Evolutionary conservation across 2,113 vertebrate genomes (phyloP), one percentile per base, ranked within the genome.

Genomic region (Pantherophis guttatus): DNA sequence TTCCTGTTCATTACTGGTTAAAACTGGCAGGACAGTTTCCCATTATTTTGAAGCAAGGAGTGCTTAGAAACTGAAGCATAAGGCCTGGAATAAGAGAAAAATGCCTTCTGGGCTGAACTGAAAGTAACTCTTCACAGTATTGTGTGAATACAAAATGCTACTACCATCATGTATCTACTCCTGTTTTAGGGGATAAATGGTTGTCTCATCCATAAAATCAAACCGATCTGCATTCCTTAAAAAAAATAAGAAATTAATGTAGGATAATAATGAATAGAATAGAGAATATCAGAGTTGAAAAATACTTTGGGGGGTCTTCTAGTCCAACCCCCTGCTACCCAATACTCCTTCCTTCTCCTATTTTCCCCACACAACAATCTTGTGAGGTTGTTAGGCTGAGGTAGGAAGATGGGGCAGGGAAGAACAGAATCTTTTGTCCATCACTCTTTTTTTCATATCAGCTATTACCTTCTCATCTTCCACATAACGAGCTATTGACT

Each of bases 401-500:
- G 17, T 44, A 88, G 48, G 12, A 33, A 54, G n/a, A 8, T 50
- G n/a, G 1, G 19, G 11, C 9, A 21, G 5, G 57, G 17, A 21
- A 5, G 10, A 3, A 17, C 2, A 23, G n/a, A 2, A 50, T 8
- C 3, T 5, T 65, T 87, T 87, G 48, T 59, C 10, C 65, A 52
- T 90, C 48, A 1, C 29, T 15, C 54, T 29, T 5, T 59, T 59
- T 55, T 57, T 50, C 8, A 26, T 55, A 55, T 13, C 87, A 8
- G 54, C 21, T 15, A 15, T 54, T 5, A 13, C 33, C 24, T 58
- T 52, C 13, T 86, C 44, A 75, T 92, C 26, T 92, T 90, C 70
- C 87, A 94, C 91, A 75, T 94, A 91, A 94, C 92, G 92, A 93
- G n/a, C 88, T 62, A n/a, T n/a, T 23, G 48, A 19, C 8, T 7